phyloP scores from a whole-genome alignment of 2,888 invertebrate genomes.

The Drosophila gaucha region DNA sequence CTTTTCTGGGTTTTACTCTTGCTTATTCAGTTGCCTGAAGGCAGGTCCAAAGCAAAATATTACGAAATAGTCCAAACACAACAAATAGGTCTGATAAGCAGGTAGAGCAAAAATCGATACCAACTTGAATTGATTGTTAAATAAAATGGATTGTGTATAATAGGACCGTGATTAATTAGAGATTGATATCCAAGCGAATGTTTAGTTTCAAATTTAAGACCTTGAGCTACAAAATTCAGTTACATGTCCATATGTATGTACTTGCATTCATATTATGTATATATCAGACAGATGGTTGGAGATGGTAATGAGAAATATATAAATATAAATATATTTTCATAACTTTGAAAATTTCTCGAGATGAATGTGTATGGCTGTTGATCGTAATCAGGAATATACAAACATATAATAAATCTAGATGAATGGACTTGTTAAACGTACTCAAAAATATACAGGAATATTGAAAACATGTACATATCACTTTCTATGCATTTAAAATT shows the following conservation, averaged over 20 bases:
- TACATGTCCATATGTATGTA: not conserved
- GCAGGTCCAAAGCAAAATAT: slow-evolving; percentile 11
- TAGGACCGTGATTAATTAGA: slow-evolving; percentile 9
- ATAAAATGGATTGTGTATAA: slow-evolving; percentile 10
- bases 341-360: not conserved
- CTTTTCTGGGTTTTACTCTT: slow-evolving; percentile 40
- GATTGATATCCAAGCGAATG: slow-evolving; percentile 26
- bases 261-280: no score
- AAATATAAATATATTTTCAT: not conserved
- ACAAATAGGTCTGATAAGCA: slow-evolving; percentile 5
- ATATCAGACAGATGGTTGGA: not conserved
- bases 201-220: slow-evolving; percentile 33
- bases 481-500: not conserved
- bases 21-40: slow-evolving; percentile 44
- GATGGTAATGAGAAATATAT: not conserved
- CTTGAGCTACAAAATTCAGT: slow-evolving; percentile 34
- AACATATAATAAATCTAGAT: not conserved
- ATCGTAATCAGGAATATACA: not conserved
- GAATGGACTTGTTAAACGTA: not conserved
- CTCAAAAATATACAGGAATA: no score
- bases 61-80: slow-evolving; percentile 21
- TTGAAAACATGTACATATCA: no score
- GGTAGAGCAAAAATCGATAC: not conserved
- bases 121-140: slow-evolving; percentile 13
- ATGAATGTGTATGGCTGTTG: not conserved